phyloP scores from a whole-genome alignment of 2,797 vertebrate species.

The Myotis pilosus region DNA sequence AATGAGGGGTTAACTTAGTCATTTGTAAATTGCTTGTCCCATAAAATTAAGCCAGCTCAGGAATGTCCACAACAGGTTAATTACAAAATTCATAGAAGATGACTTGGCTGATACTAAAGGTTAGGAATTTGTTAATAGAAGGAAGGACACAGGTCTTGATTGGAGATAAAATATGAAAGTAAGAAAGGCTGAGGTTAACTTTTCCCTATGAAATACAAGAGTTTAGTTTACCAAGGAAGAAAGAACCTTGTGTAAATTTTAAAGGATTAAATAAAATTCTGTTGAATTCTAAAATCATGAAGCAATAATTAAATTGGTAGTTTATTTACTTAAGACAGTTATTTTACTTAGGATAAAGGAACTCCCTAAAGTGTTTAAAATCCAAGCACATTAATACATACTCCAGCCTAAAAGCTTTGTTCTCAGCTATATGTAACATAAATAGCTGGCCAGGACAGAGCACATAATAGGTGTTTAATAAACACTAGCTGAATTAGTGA shows the following conservation, averaged over 20 bases:
- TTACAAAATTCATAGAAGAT: background rate
- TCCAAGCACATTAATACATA: background rate
- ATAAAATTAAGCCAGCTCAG: conserved; percentile 17
- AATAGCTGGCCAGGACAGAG: background rate
- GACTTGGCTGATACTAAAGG: background rate
- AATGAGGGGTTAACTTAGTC: conserved; percentile 14
- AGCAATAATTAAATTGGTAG: background rate
- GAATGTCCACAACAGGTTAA: background rate
- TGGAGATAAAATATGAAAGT: background rate
- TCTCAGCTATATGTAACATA: background rate
- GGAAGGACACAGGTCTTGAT: background rate
- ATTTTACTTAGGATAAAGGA: background rate
- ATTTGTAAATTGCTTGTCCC: conserved; percentile 39
- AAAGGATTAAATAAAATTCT: conserved; percentile 11
- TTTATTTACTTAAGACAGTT: background rate
- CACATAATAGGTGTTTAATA: background rate
- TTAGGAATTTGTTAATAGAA: conserved; percentile 2
- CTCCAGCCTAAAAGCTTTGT: background rate
- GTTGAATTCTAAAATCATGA: conserved; percentile 31
- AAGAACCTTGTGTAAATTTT: background rate
- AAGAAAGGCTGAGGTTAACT: background rate
- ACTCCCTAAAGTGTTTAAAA: background rate
- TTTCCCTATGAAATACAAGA: conserved; percentile 1
- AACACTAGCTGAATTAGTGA: background rate
- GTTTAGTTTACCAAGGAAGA: conserved; percentile 19